Evolutionary conservation across 2,797 vertebrate genomes (phyloP).

Genomic region (Enteromius unitaeniatus): DNA sequence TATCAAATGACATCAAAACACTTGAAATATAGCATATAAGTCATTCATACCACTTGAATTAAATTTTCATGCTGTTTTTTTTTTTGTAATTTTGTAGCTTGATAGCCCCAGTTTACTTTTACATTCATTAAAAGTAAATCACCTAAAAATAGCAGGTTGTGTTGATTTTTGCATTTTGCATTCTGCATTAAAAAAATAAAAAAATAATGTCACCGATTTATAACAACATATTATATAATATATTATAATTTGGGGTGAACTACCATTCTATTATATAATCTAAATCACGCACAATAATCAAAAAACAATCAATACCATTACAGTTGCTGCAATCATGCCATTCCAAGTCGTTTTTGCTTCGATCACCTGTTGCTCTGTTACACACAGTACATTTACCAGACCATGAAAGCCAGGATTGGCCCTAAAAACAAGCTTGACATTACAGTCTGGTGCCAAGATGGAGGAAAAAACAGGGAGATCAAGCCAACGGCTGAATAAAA

Average conservation of each 20-base stretch:
- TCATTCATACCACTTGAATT: not conserved
- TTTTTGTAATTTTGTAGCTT: not conserved
- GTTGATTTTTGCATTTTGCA: too few species aligned
- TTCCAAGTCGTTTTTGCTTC: constrained; percentile 22
- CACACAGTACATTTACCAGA: constrained; percentile 48
- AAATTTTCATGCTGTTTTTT: not conserved
- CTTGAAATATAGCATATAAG: not conserved
- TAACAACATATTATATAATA: not conserved
- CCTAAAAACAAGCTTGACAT: constrained; percentile 37
- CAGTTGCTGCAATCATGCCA: not conserved
- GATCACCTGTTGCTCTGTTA: constrained; percentile 18
- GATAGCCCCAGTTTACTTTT: not conserved
- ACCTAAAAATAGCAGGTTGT: not conserved
- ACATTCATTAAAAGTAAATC: not conserved
- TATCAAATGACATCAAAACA: not conserved
- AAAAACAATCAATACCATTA: not conserved
- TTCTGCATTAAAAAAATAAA: too few species aligned
- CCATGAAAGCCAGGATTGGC: constrained; percentile 48
- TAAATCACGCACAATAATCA: not conserved
- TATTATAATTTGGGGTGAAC: too few species aligned
- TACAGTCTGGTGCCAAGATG: constrained; percentile 52
- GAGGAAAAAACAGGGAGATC: constrained; percentile 62
- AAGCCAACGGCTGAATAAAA: constrained; percentile 68
- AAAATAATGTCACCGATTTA: not conserved
- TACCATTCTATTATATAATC: too few species aligned